Evolutionary conservation across 2,797 vertebrate species (phyloP).

Genomic region (Platyrinchus mystaceus): DNA sequence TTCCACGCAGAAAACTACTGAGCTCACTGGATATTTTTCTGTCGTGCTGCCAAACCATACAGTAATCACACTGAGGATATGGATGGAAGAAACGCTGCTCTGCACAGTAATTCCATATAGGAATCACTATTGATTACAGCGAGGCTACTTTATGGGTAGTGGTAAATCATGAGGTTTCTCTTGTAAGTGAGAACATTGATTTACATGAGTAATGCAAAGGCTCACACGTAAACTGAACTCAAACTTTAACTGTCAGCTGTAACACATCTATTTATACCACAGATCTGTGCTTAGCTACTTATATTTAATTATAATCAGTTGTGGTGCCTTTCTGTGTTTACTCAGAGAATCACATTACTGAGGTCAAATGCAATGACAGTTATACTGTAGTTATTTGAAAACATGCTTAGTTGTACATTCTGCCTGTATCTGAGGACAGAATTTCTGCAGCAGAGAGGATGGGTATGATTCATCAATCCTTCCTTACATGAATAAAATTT

Average conservation of each 20-base stretch:
- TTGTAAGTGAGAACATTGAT: conserved; percentile 61
- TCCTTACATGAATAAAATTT: conserved; percentile 17
- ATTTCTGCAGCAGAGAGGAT: conserved; percentile 3
- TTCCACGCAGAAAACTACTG: conserved; percentile 74
- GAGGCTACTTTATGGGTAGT: conserved; percentile 47
- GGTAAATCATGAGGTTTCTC: conserved; percentile 65
- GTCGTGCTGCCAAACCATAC: conserved; percentile 75
- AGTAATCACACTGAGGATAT: conserved; percentile 68
- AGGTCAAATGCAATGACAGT: conserved; percentile 51
- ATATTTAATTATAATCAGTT: conserved; percentile 58
- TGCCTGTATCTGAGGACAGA: background rate
- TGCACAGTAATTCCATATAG: conserved; percentile 55
- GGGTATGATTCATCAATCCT: background rate
- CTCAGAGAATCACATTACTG: conserved; percentile 59
- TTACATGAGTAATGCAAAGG: conserved; percentile 39
- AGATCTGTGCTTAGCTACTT: conserved; percentile 53
- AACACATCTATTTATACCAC: conserved; percentile 60
- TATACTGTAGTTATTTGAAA: conserved; percentile 20
- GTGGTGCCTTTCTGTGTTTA: conserved; percentile 43
- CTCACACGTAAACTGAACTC: conserved; percentile 54
- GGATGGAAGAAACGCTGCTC: conserved; percentile 35
- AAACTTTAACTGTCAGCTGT: conserved; percentile 37
- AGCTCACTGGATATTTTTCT: conserved; percentile 73
- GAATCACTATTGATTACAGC: conserved; percentile 50
- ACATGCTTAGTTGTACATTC: conserved; percentile 24